Conservation (phyloP, 2,797 vertebrate species). For the Antennarius maculatus region DNA sequence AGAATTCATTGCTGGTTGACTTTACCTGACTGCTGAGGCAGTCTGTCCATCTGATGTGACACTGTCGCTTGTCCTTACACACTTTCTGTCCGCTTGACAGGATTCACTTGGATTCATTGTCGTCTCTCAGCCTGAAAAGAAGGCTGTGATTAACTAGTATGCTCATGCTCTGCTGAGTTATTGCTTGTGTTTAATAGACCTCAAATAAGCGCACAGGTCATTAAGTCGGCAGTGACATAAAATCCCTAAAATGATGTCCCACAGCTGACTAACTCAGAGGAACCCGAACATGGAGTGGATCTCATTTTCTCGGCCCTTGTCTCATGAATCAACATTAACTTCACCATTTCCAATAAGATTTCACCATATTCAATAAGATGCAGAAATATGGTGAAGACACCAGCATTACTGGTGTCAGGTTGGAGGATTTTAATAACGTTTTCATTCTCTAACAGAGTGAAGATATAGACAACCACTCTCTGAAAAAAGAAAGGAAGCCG, state of each 20-base stretch:
- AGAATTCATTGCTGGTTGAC: constrained; percentile 47
- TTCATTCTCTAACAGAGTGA: constrained; percentile 29
- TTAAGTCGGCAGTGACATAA: constrained; percentile 64
- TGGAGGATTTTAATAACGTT: constrained; percentile 10
- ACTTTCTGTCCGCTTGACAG: constrained; percentile 45
- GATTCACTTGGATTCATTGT: constrained; percentile 53
- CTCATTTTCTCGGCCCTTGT: constrained; percentile 33
- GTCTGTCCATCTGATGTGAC: constrained; percentile 38
- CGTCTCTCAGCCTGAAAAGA: constrained; percentile 42
- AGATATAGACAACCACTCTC: background rate
- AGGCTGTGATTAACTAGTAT: constrained; percentile 62
- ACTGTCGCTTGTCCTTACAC: constrained; percentile 39
- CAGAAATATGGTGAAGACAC: constrained; percentile 15
- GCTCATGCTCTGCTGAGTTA: constrained; percentile 67
- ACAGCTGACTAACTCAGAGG: constrained; percentile 34
- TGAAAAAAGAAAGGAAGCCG: constrained; percentile 11
- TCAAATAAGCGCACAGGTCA: constrained; percentile 52
- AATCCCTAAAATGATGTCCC: constrained; percentile 45
- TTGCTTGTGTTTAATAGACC: constrained; percentile 58
- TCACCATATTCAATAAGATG: no score
- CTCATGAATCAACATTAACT: constrained; percentile 52
- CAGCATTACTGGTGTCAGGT: background rate
- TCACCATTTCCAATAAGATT: constrained; percentile 15
- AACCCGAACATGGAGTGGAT: constrained; percentile 27
- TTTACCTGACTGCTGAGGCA: constrained; percentile 24